phyloP scores from a whole-genome alignment of 2,113 vertebrate genomes.

The Actinemys pallida region DNA sequence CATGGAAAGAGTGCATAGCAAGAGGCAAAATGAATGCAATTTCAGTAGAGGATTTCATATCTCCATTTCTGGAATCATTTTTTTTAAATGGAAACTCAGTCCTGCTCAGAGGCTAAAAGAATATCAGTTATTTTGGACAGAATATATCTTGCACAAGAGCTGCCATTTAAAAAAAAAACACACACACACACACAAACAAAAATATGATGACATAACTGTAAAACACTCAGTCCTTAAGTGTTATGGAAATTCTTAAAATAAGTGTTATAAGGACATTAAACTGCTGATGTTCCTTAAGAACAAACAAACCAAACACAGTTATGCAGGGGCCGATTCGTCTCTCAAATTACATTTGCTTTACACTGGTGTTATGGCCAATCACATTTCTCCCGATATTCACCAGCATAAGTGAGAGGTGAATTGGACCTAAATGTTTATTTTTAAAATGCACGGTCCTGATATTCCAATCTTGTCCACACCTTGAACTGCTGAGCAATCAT shows the following conservation, averaged over 20 bases:
- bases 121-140: not conserved
- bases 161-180: not conserved
- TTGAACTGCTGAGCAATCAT: slow-evolving; percentile 49
- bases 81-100: not conserved
- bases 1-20: not conserved
- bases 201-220: not conserved
- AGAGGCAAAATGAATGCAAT: not conserved
- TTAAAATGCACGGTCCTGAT: not conserved
- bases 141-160: not conserved
- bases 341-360: not conserved
- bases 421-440: not conserved
- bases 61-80: not conserved
- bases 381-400: not conserved
- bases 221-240: not conserved
- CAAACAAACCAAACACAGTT: not conserved
- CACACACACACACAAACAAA: not conserved
- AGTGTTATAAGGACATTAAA: not conserved
- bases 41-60: not conserved
- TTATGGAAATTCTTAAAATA: not conserved
- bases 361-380: not conserved
- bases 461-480: not conserved
- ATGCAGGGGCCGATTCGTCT: rapidly evolving
- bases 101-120: not conserved
- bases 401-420: not conserved
- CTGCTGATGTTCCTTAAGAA: not conserved